Evolutionary conservation across 2,113 vertebrate species (phyloP).

Genomic region (Trematomus loennbergii): DNA sequence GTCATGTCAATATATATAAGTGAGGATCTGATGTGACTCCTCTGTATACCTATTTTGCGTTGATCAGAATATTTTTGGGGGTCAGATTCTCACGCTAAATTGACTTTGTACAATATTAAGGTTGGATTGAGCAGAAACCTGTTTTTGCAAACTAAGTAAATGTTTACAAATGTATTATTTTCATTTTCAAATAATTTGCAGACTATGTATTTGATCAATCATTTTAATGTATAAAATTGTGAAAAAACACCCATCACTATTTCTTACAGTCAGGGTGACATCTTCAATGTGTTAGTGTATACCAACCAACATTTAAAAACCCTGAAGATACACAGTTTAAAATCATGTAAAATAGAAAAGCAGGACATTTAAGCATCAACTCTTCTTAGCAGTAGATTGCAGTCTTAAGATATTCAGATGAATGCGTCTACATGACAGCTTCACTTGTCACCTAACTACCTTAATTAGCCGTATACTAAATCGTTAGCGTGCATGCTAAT

Average conservation of each 20-base stretch:
- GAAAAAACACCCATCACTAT: neutral
- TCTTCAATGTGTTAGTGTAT: neutral
- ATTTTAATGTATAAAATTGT: neutral
- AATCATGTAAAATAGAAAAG: neutral
- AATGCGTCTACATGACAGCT: slow-evolving; percentile 42
- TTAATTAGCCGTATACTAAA: slow-evolving; percentile 51
- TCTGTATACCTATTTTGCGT: neutral
- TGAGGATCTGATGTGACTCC: neutral
- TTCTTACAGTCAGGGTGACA: neutral
- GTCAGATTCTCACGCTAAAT: neutral
- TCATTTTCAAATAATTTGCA: neutral
- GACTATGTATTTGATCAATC: neutral
- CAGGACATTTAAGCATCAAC: neutral
- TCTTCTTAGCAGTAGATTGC: neutral
- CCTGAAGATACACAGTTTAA: neutral
- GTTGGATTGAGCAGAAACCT: neutral
- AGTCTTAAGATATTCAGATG: slow-evolving; percentile 7
- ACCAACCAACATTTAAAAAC: neutral
- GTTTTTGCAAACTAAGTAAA: neutral
- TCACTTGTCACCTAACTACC: slow-evolving; percentile 31
- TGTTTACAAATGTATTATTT: neutral
- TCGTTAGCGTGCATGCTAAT: slow-evolving; percentile 33
- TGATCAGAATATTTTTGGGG: neutral
- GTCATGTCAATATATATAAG: neutral
- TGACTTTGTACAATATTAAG: neutral